Base-by-base conservation (phyloP, 2,797 vertebrate species). In the Melanotaenia nigrans region DNA sequence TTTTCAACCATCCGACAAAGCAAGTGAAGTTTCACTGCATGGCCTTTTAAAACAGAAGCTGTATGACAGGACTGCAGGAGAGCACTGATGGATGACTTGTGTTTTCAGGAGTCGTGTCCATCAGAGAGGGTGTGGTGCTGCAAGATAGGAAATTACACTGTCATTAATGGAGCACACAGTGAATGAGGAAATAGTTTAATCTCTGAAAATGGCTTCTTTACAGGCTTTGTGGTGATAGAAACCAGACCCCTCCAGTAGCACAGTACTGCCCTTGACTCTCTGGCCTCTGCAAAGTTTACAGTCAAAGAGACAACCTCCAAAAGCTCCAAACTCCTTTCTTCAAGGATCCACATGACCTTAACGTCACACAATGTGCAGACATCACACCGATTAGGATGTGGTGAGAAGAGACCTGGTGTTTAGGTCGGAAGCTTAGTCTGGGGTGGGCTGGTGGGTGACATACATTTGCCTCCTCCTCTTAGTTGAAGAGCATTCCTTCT, bases 211-310 rank as follows among this genome's bases (percentile, higher is more conserved):
- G 13, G 77, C 59, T 18, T 82, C 71, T 80, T 56, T 77, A 61
- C 72, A 70, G 74, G 63, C 69, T 67, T 13, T 38, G 71, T 65
- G 3, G 0, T 86, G 91, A 91, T 73, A 66, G 73, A 91, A 89
- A 89, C 87, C 91, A 92, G 90, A 90, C 45, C 38, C 75, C 10
- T 75, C 58, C 84, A 78, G 86, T 84, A 88, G 87, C 89, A 58
- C 61, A 74, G 62, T 64, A 68, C 71, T 47, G 78, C 65, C 62
- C 79, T 70, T 68, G 66, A 71, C 35, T 53, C 67, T 75, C 74
- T 68, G 78, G 76, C 59, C 74, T 80, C 71, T 61, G 79, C 61
- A 61, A 32, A 80, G 77, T 53, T 65, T 68, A 38, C 64, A 30
- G 60, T 90, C 77, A 77, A 65, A 68, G 45, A 14, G 68, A 58